Evolutionary conservation across 2,113 vertebrate species (phyloP).

Genomic region (Trematocara nigrifrons): DNA sequence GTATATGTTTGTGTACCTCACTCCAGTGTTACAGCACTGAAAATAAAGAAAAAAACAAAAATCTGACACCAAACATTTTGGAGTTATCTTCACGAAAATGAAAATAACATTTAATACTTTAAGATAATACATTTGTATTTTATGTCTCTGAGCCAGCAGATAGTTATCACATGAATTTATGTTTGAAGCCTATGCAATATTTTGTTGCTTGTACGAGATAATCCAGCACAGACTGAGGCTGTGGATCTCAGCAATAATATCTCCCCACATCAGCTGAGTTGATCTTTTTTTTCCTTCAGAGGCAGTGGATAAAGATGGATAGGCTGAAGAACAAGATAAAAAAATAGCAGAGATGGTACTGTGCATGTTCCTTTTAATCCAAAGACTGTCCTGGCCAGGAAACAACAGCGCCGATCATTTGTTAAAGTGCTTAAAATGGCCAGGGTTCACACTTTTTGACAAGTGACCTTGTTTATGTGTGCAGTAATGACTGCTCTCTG

Average conservation of each 20-base stretch:
- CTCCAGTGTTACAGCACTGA: background rate
- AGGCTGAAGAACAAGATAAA: background rate
- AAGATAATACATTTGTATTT: background rate
- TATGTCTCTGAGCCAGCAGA: background rate
- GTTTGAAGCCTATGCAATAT: background rate
- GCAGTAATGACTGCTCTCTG: background rate
- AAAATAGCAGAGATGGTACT: background rate
- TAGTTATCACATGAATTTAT: background rate
- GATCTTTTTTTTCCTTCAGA: background rate
- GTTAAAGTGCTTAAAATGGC: background rate
- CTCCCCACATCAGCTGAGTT: slow-evolving; percentile 16
- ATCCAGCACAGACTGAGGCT: slow-evolving; percentile 11
- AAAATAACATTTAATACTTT: background rate
- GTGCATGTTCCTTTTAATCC: background rate
- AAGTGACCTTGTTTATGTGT: background rate
- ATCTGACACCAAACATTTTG: background rate
- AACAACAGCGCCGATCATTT: background rate
- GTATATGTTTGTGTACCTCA: background rate
- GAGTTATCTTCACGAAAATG: background rate
- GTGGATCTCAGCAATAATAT: slow-evolving; percentile 32
- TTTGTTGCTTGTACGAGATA: slow-evolving; percentile 4
- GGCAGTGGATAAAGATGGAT: slow-evolving; percentile 1
- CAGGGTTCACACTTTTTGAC: background rate
- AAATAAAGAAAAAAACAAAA: background rate
- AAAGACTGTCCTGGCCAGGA: background rate